phyloP scores from a whole-genome alignment of 2,113 vertebrate species.

The Xyliphius kryptos region DNA sequence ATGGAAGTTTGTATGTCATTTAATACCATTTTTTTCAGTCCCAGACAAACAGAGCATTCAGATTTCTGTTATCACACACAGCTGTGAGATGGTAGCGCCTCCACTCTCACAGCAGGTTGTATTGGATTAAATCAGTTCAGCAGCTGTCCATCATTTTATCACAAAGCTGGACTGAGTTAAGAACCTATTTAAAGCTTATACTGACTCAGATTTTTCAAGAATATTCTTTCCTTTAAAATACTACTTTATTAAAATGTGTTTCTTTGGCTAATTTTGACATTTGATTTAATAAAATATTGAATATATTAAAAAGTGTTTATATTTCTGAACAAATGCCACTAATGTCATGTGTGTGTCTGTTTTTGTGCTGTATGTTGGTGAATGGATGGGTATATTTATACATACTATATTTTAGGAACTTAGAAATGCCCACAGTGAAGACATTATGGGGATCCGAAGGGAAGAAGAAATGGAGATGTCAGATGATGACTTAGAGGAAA shows the following conservation, averaged over 20 bases:
- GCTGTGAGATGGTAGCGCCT: conserved; percentile 30
- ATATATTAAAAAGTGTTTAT: not conserved
- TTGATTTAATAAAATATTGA: too few species aligned
- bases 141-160: conserved; percentile 19
- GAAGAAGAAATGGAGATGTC: conserved; percentile 99
- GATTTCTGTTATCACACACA: too few species aligned
- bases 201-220: too few species aligned
- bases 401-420: conserved; percentile 70
- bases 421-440: conserved; percentile 89
- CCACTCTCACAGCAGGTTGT: conserved; percentile 29
- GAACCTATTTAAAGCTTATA: not conserved
- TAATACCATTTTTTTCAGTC: conserved; percentile 32
- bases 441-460: conserved; percentile 89
- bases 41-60: conserved; percentile 34
- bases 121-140: conserved; percentile 25
- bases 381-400: conserved; percentile 27
- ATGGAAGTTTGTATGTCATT: conserved; percentile 20
- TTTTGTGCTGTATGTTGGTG: conserved; percentile 9
- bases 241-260: too few species aligned
- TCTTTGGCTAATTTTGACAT: too few species aligned
- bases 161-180: conserved; percentile 3
- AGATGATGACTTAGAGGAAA: conserved; percentile 81
- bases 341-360: conserved; percentile 28
- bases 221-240: too few species aligned
- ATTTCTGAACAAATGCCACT: conserved; percentile 22